Evolutionary conservation across 1,140 invertebrate species (phyloP), one percentile per base, ranked within the genome.

Genomic region (Drosophila athabasca): DNA sequence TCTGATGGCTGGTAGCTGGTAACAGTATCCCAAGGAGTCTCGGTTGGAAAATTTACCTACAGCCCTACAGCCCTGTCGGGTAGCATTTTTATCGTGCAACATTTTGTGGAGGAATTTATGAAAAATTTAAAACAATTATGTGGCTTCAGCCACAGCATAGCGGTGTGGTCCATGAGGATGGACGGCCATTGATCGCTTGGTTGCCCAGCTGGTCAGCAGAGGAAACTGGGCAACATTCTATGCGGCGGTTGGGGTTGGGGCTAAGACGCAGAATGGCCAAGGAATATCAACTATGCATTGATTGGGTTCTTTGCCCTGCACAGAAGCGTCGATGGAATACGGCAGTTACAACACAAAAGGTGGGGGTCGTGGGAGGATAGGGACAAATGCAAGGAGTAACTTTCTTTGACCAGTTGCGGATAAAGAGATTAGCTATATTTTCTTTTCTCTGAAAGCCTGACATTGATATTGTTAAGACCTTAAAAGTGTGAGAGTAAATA

Each of bases 41-140:
- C 71, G 62, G 53, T 49, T 75, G 17, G 29, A 51, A 76, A 74
- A 74, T 65, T 74, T 72, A 79, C 72, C 76, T 84, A 69, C 59
- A 39, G 46, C 51, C 24, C 24, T 24, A 3, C 6, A 62, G 48
- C 54, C 24, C 22, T 26, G 22, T 59, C 53, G 58, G 60, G 46
- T 46, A 43, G 49, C 49, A 60, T 66, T 64, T 59, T 82, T 52
- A 62, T 57, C 45, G 39, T 76, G 53, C 53, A 67, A 66, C 79
- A 88, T 79, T 83, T 88, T 79, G 65, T 35, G 57, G 67, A 35
- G 53, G 54, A 88, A 88, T 82, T 88, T 88, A 73, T 82, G 59
- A 87, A 87, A 87, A 88, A 79, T 76, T 52, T 69, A 46, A 82
- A 82, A 79, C 71, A 87, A 88, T 87, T 79, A 87, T 87, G 83